Percentiles rank a stretch among this genome's conserved stretches.
phyloP scores from a whole-genome alignment of 2,888 invertebrate species.

The Sturmia bella region DNA sequence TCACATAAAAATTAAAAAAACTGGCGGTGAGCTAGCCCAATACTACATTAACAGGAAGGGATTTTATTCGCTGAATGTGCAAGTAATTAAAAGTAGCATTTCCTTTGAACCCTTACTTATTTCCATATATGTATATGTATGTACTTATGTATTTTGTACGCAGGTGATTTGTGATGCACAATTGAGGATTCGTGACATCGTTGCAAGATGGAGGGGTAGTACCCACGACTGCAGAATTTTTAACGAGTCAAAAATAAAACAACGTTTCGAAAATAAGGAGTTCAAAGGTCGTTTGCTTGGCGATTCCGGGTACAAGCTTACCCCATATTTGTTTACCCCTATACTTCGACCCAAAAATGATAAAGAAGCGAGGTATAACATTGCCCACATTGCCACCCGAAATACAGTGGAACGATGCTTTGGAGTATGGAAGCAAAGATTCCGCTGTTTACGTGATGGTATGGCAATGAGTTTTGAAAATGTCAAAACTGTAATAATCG shows the following conservation, averaged over 20 bases:
- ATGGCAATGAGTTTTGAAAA: neutral
- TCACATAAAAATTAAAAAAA: conserved; percentile 3
- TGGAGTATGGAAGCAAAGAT: neutral
- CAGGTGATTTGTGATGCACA: neutral
- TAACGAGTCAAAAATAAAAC: neutral
- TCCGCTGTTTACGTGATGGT: neutral
- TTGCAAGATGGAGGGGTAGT: neutral
- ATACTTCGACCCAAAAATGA: neutral
- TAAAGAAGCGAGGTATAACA: neutral
- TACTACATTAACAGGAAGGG: neutral
- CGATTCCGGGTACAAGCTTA: neutral
- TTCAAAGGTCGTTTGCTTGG: neutral
- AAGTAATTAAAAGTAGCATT: neutral
- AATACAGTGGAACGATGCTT: neutral
- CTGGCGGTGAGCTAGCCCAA: neutral
- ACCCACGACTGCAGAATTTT: neutral
- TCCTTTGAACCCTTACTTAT: neutral
- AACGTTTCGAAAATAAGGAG: neutral
- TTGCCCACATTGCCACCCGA: neutral
- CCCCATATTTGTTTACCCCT: neutral
- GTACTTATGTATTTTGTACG: too few species aligned
- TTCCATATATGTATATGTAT: too few species aligned
- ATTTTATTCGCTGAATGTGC: neutral
- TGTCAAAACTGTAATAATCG: neutral
- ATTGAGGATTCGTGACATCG: neutral